A percentile compares a stretch with the other conserved stretches of the same genome.
Evolutionary conservation across 2,888 invertebrate genomes (phyloP).

Genomic region (Conops quadrifasciatus): DNA sequence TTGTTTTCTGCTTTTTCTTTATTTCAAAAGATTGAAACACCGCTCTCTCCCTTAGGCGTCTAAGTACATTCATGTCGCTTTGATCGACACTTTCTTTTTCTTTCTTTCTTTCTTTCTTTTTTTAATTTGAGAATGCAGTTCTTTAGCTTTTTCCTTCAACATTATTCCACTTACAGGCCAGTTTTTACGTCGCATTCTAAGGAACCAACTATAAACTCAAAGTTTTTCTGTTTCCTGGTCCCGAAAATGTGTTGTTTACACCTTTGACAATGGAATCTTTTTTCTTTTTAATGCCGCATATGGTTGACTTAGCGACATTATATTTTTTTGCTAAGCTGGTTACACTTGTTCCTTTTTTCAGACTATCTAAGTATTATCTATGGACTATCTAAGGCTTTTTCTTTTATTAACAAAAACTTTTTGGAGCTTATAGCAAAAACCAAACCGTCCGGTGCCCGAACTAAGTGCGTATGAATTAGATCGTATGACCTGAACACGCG

Average conservation of each 20-base stretch:
- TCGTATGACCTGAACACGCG: no score
- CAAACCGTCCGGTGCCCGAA: no score
- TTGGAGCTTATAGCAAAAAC: no score
- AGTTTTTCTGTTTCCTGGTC: neutral
- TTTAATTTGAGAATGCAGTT: no score
- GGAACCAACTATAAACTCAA: neutral
- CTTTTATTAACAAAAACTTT: conserved; percentile 6
- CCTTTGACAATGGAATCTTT: neutral
- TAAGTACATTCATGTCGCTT: no score
- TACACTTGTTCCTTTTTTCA: conserved; percentile 4
- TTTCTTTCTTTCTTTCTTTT: no score
- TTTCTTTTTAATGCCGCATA: conserved; percentile 7
- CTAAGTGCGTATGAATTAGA: no score
- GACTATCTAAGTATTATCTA: neutral
- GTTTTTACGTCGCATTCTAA: neutral
- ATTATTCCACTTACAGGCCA: neutral
- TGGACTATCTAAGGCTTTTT: no score
- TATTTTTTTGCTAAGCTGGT: neutral
- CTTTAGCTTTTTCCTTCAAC: neutral
- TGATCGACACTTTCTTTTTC: no score
- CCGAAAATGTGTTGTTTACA: neutral
- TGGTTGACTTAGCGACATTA: conserved; percentile 10
- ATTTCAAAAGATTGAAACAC: no score
- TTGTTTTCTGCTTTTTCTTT: no score
- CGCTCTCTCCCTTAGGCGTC: no score